Evolutionary conservation across 2,113 vertebrate species (phyloP), one percentile per base, ranked within the genome.

Genomic region (Suncus etruscus): DNA sequence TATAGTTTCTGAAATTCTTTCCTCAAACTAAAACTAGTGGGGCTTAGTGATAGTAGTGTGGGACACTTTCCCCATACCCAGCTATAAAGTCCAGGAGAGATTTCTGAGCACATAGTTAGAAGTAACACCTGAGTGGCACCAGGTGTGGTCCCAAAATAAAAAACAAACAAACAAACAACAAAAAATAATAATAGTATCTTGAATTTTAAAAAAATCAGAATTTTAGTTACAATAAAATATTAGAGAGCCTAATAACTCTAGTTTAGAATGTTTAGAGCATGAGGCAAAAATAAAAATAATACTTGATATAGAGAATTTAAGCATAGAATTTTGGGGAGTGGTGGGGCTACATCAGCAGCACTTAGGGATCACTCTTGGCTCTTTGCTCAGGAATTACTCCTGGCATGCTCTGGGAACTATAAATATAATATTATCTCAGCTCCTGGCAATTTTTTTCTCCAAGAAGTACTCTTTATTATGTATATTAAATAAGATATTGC

Each of bases 181-280:
- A 39, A 83, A 80, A 80, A 75, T n/a, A 48, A 31, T 51, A 68
- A 73, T 61, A 29, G 0, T 6, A 88, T 77, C 80, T 83, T 31
- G 14, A 58, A 61, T 2, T 75, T 72, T 85, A 29, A 68, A 61
- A 75, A 72, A 86, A 83, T 83, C 54, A 75, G 83, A 80, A 79
- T 45, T n/a, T 91, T 87, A 11, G 3, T 88, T 81, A 65, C 10
- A 78, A 11, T 3, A n/a, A 87, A 82, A 94, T 94, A 22, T 45
- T 93, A 83, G 10, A 31, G 63, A 51, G 25, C 45, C 25, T 77
- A 31, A 83, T 6, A 92, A 29, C 27, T 82, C 31, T 65, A 83
- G 18, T 32, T 24, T 75, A 75, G 22, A 39, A 78, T 70, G 12
- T 11, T 85, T 0, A 85, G 15, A 85, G 48, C 16, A 65, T 27